Evolutionary conservation across 64 coral and sea anemone species (phyloP), one percentile per base, ranked within the genome.

Genomic region (Stichodactyla helianthus): DNA sequence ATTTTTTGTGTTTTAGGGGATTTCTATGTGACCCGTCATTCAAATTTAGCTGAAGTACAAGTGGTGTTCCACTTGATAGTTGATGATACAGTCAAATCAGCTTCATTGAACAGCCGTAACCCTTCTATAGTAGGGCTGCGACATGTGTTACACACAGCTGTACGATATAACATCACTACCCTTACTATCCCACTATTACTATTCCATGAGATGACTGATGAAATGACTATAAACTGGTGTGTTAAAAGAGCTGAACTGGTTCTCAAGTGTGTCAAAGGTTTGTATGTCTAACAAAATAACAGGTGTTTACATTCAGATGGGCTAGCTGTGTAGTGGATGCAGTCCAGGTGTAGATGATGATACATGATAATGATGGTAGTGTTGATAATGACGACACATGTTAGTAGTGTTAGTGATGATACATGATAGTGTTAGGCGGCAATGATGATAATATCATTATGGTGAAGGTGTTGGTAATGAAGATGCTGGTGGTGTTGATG

Each of bases 131-230:
- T 92, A 17, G 96, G 96, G 18, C 57, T 98, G 20, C 65, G 96
- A 62, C 91, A 94, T 63, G 85, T 91, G 7, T 54, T 98, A 22
- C 96, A 98, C 52, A 98, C 96, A 5, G 96, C 96, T 7, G 93
- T 94, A n/a, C 84, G 96, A 20, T 92, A 98, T 70, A 90, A 92
- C 51, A 90, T 98, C 19, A 94, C 87, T 14, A 98, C 96, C 7
- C 94, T 98, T 19, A 95, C 96, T 81, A 89, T 98, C 13, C 96
- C 96, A 77, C 60, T 98, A 15, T 35, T 98, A 55, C 86, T 98
- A 14, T 94, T 94, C 31, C 93, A 98, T 70, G 96, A 98, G 60
- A 94, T 98, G 93, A 98, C 93, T 10, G 96, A 98, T 89, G 95
- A 98, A 20, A 98, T 98, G 95, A 98, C 95, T 10, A 76, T 94